Percentiles rank a stretch among this genome's conserved stretches.
phyloP scores from a whole-genome alignment of 2,113 vertebrate species.

The Phoenicopterus ruber region DNA sequence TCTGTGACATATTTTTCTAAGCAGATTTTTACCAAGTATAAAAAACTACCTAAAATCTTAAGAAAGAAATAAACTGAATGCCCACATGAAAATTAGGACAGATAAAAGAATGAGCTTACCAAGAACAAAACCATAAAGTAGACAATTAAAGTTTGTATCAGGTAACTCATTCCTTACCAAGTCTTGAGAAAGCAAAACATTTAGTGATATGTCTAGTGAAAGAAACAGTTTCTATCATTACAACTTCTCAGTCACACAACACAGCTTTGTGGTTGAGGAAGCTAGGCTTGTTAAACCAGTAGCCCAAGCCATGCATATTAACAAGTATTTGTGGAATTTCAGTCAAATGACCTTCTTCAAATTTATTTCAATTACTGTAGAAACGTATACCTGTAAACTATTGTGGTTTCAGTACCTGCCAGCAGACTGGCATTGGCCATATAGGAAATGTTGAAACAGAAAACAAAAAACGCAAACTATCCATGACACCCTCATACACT shows the following conservation, averaged over 20 bases:
- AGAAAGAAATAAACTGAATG: neutral
- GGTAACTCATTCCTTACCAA: neutral
- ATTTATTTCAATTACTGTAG: neutral
- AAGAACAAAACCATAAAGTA: neutral
- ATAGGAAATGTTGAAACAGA: neutral
- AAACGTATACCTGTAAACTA: neutral
- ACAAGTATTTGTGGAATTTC: neutral
- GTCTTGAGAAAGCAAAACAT: neutral
- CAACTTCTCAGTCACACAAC: neutral
- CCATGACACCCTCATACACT: neutral
- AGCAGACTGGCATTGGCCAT: neutral
- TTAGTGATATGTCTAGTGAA: neutral
- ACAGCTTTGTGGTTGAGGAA: neutral
- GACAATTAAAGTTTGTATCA: neutral
- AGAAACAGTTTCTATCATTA: neutral
- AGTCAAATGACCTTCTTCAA: neutral
- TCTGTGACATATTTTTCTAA: neutral
- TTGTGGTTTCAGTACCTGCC: neutral
- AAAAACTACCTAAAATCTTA: neutral
- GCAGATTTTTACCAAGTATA: neutral
- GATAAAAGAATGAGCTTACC: neutral
- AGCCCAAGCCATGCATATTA: neutral
- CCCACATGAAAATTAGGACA: neutral
- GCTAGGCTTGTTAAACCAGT: neutral
- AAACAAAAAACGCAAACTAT: neutral